Conservation (phyloP, 2,797 vertebrate genomes). For the Sebastes glaucus region DNA sequence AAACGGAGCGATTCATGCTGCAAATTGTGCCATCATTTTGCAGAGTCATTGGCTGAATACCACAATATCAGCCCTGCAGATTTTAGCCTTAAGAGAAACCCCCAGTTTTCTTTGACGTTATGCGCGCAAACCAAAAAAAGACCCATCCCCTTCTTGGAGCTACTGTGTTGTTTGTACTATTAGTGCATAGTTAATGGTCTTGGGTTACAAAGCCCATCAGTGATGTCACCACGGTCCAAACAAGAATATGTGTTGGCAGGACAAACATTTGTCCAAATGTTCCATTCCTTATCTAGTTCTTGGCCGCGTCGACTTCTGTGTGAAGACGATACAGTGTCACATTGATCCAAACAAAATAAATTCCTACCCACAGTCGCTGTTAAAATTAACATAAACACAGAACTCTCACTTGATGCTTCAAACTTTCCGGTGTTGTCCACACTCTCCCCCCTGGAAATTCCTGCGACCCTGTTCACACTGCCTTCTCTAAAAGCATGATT, state of each 20-base stretch:
- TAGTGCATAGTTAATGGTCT: slow-evolving; percentile 46
- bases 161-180: slow-evolving; percentile 47
- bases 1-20: slow-evolving; percentile 1
- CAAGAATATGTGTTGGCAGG: slow-evolving; percentile 59
- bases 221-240: slow-evolving; percentile 60
- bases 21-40: not conserved
- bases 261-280: slow-evolving; percentile 72
- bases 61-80: not conserved
- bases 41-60: not conserved
- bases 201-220: slow-evolving; percentile 45
- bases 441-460: slow-evolving; percentile 28
- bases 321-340: slow-evolving; percentile 74
- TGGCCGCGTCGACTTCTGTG: slow-evolving; percentile 55
- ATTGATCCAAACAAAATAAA: slow-evolving; percentile 80
- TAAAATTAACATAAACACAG: slow-evolving; percentile 79
- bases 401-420: slow-evolving; percentile 51
- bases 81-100: not conserved
- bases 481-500: slow-evolving; percentile 41
- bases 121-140: slow-evolving; percentile 12
- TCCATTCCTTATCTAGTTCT: slow-evolving; percentile 81
- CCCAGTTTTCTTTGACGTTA: not conserved
- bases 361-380: slow-evolving; percentile 75
- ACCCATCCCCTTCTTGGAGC: not conserved
- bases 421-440: slow-evolving; percentile 47
- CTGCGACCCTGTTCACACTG: slow-evolving; percentile 19